Percentiles rank a stretch among this genome's conserved stretches.
phyloP scores from a whole-genome alignment of 2,888 invertebrate species.

The Ichneumon xanthorius region DNA sequence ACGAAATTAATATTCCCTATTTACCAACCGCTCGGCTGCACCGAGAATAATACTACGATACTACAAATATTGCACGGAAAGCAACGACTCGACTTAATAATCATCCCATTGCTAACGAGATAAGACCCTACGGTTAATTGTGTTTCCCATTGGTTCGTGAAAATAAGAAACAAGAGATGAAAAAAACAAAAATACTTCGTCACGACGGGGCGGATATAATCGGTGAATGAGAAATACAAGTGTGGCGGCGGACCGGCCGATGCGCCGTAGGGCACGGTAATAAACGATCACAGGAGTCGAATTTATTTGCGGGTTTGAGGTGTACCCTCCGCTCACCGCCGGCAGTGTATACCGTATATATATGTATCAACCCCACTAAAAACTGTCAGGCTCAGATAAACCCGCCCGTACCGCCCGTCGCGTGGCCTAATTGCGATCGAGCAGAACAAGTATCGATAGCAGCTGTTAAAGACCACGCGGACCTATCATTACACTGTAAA shows the following conservation, averaged over 20 bases:
- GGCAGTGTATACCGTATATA: not conserved
- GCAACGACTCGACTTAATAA: constrained; percentile 28
- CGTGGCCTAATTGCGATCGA: constrained; percentile 76
- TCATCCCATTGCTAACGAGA: constrained; percentile 21
- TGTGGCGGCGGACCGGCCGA: constrained; percentile 20
- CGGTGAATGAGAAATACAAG: constrained; percentile 21
- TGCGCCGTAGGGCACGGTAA: constrained; percentile 55
- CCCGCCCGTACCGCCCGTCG: constrained; percentile 75
- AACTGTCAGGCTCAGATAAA: constrained; percentile 80
- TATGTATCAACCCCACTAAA: constrained; percentile 71
- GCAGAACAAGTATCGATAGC: constrained; percentile 73
- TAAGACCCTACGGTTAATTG: constrained; percentile 31
- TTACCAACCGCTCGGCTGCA: constrained; percentile 68
- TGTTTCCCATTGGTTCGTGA: not conserved
- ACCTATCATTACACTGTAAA: not conserved
- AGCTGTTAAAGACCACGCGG: constrained; percentile 55
- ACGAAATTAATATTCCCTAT: constrained; percentile 84
- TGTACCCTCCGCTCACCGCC: constrained; percentile 72
- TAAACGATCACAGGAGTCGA: constrained; percentile 73
- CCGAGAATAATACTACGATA: constrained; percentile 25
- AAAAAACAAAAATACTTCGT: not conserved
- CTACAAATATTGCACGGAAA: constrained; percentile 8
- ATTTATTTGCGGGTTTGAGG: constrained; percentile 81
- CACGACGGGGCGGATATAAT: not conserved
- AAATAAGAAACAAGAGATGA: constrained; percentile 1